Evolutionary conservation across 1,140 invertebrate genomes (phyloP), one percentile per base, ranked within the genome.

Genomic region (Drosophila gunungcola): DNA sequence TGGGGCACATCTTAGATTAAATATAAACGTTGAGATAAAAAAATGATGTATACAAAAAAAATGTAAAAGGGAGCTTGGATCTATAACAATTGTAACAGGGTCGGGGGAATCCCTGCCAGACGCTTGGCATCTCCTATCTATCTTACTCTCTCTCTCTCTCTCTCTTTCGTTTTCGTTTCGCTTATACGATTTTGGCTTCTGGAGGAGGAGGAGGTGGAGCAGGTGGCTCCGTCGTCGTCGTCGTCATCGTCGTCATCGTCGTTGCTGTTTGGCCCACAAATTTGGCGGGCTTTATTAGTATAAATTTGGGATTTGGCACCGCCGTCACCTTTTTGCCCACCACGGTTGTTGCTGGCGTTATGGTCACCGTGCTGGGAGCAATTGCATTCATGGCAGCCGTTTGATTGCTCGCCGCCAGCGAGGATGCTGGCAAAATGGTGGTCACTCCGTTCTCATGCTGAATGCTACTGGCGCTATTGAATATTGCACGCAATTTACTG

Each of bases 391-490:
- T 91, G 7, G 90, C 90, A 2, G 90, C 83, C 16, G 80, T 86
- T 46, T 91, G 86, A 58, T 80, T 80, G 27, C 68, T 82, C 25
- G 90, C 90, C 16, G 90, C 90, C 61, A 90, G 32, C 27, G 90
- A 91, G 13, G 86, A 91, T 10, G 90, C 90, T 11, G 90, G 90
- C 67, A 91, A 54, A 29, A 91, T 91, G 27, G 90, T 91, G 11
- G 90, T 91, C 32, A 91, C 84, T 3, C 90, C 90, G 46, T 91
- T 91, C 70, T 91, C 90, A 57, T 91, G 90, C 52, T 91, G 90
- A 16, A 91, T 91, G 49, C 80, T 78, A 54, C 75, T 91, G 39
- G 75, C 79, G 56, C 72, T 91, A 48, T 91, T 81, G 12, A 89
- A 91, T 82, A 91, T 86, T 90, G 90, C 80, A 83, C 90, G 90